Evolutionary conservation across 1,140 invertebrate genomes (phyloP).

Genomic region (Procambarus virginalis): DNA sequence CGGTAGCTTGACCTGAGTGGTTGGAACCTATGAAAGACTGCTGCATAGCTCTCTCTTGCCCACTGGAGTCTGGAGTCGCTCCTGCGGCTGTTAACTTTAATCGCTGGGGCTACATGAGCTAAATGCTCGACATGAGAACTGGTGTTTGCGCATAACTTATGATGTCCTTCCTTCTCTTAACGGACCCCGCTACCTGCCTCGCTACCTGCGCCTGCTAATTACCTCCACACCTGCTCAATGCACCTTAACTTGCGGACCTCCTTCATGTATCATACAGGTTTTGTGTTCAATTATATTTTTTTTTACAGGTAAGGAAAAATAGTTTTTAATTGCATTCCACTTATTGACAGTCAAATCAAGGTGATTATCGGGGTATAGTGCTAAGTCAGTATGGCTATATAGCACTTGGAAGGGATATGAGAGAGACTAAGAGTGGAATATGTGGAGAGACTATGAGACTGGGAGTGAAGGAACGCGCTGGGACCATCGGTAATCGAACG

Average conservation of each 20-base stretch:
- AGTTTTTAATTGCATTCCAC: background rate
- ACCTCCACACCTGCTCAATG: background rate
- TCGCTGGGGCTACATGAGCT: background rate
- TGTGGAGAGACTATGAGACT: too few species aligned
- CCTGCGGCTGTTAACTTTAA: constrained; percentile 11
- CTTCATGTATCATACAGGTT: too few species aligned
- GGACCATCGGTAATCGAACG: too few species aligned
- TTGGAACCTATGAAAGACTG: background rate
- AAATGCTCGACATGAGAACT: background rate
- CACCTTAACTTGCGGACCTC: background rate
- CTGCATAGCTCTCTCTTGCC: background rate
- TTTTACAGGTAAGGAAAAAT: background rate
- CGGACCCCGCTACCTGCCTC: too few species aligned
- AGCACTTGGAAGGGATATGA: too few species aligned
- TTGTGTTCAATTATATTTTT: background rate
- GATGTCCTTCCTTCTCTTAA: background rate
- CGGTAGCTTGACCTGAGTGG: background rate
- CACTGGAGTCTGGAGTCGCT: background rate
- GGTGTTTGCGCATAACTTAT: background rate
- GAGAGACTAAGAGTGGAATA: too few species aligned
- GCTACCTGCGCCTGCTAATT: background rate
- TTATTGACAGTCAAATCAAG: too few species aligned
- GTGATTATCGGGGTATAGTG: too few species aligned
- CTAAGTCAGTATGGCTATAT: too few species aligned
- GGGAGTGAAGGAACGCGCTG: too few species aligned